These are phyloP conservation scores for Trichechus manatus DNA, from an alignment of 2,113 vertebrate species.

Conservation along the genomic window DNA sequence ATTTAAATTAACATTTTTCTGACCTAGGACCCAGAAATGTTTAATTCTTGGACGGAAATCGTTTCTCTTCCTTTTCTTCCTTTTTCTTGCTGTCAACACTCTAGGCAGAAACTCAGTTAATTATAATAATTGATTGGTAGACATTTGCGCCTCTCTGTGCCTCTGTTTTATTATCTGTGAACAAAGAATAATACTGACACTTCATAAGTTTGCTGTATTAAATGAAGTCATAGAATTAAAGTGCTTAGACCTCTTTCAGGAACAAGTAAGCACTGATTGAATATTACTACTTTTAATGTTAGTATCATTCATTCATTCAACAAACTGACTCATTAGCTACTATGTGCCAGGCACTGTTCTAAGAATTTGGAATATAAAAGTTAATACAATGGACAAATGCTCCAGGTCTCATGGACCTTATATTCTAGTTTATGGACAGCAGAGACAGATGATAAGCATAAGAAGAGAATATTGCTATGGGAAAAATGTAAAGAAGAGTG, in stretches of 20 bases:
- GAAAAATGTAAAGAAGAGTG: background rate
- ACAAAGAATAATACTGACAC: background rate
- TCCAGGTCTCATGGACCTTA: background rate
- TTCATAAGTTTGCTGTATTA: background rate
- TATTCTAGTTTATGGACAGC: background rate
- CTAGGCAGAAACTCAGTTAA: background rate
- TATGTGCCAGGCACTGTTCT: background rate
- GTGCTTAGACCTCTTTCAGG: background rate
- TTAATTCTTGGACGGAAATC: background rate
- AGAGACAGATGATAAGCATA: background rate
- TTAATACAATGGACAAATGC: background rate
- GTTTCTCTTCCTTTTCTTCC: background rate
- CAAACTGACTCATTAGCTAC: background rate
- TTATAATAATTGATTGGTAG: background rate
- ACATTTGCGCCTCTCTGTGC: background rate
- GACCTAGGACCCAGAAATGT: background rate
- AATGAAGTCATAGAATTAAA: background rate
- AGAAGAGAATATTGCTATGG: background rate
- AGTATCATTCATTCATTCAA: background rate
- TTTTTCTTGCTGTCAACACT: background rate
- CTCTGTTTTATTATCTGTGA: background rate
- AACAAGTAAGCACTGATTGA: constrained; percentile 13
- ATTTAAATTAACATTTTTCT: background rate
- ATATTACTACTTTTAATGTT: background rate
- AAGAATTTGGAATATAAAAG: background rate